These are phyloP conservation scores for Podarcis cretensis DNA, from an alignment of 2,113 vertebrate species.

Conservation along the genomic window DNA sequence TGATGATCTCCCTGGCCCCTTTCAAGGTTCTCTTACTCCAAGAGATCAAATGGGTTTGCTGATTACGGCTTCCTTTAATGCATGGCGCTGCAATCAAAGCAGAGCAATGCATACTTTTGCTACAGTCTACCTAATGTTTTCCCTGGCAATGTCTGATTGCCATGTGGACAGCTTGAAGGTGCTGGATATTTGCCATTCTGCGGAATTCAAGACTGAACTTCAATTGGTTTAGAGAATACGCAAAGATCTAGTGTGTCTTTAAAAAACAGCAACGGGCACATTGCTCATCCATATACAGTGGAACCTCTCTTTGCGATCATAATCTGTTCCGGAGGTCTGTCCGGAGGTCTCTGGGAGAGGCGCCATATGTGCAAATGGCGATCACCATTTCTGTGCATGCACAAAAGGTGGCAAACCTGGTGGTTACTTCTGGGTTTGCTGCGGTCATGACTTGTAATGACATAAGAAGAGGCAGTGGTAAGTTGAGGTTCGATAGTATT, in stretches of 20 bases:
- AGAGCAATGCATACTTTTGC: background rate
- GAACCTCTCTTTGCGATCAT: too few species aligned
- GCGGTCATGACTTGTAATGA: too few species aligned
- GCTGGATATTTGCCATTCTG: background rate
- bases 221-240: background rate
- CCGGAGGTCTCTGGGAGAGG: too few species aligned
- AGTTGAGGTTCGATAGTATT: background rate
- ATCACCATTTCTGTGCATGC: too few species aligned
- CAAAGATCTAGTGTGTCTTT: background rate
- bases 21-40: background rate
- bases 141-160: background rate
- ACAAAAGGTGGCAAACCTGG: too few species aligned
- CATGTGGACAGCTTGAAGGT: background rate
- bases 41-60: background rate
- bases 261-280: background rate
- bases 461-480: too few species aligned
- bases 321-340: too few species aligned
- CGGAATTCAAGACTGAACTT: background rate
- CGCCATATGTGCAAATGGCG: too few species aligned
- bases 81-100: background rate
- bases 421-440: too few species aligned
- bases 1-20: background rate
- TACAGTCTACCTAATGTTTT: background rate
- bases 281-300: background rate
- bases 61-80: conserved; percentile 2